A percentile compares a stretch with the other conserved stretches of the same genome.
Evolutionary conservation across 1,140 invertebrate species (phyloP).

Genomic region (Cydia fagiglandana): DNA sequence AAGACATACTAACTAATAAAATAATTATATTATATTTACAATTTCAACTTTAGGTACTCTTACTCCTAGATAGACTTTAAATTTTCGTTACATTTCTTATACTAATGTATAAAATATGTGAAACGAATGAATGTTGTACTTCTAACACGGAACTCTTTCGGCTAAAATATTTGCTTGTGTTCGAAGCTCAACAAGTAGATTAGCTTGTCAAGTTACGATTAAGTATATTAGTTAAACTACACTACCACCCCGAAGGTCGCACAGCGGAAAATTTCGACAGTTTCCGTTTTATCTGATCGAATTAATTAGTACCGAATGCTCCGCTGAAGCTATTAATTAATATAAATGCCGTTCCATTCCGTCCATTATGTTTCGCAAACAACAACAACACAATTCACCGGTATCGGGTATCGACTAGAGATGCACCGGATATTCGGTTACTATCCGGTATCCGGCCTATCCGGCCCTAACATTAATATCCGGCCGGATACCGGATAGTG

Average conservation of each 20-base stretch:
- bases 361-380: constrained; percentile 13
- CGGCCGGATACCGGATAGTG: no score
- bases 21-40: no score
- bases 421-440: no score
- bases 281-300: constrained; percentile 60
- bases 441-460: no score
- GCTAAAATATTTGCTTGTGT: no score
- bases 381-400: constrained; percentile 23
- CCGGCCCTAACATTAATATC: no score
- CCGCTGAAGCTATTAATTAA: constrained; percentile 46
- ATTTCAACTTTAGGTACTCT: no score
- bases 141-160: no score
- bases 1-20: no score
- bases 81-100: no score
- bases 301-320: constrained; percentile 55
- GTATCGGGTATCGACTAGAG: constrained; percentile 5
- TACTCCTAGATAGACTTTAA: background rate
- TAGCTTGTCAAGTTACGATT: background rate
- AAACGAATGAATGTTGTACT: no score
- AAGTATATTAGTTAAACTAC: background rate
- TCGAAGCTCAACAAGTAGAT: background rate
- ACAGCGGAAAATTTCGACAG: constrained; percentile 48
- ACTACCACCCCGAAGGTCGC: background rate
- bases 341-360: constrained; percentile 36
- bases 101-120: no score